A percentile compares a stretch with the other conserved stretches of the same genome.
phyloP scores from a whole-genome alignment of 2,113 vertebrate species.

The Elephas maximus region DNA sequence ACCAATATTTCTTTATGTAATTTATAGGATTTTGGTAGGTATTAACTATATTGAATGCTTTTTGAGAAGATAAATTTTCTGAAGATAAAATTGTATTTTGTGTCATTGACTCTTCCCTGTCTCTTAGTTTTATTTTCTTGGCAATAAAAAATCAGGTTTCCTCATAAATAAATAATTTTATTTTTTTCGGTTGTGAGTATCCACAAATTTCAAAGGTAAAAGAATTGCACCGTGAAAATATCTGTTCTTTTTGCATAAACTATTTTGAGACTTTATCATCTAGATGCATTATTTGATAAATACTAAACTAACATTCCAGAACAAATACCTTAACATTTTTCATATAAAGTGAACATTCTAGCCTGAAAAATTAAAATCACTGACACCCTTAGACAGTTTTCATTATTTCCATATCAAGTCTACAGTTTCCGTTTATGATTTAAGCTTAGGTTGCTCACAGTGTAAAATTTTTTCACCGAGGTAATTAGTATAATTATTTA shows the following conservation, averaged over 20 bases:
- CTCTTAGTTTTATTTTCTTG: slow-evolving; percentile 48
- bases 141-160: not conserved
- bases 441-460: slow-evolving; percentile 79
- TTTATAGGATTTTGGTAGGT: not conserved
- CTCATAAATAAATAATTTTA: not conserved
- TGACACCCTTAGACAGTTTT: slow-evolving; percentile 68
- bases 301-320: not conserved
- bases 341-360: slow-evolving; percentile 44
- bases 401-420: slow-evolving; percentile 37
- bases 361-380: slow-evolving; percentile 58
- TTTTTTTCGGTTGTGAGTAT: not conserved
- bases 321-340: slow-evolving; percentile 50
- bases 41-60: not conserved
- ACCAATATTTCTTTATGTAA: not conserved
- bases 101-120: not conserved
- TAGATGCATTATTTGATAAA: slow-evolving; percentile 6
- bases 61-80: slow-evolving; percentile 26
- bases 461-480: slow-evolving; percentile 85
- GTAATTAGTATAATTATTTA: slow-evolving; percentile 90
- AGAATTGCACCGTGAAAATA: slow-evolving; percentile 17
- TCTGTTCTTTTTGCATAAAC: not conserved
- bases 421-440: slow-evolving; percentile 79
- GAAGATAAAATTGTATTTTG: not conserved
- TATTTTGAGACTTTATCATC: slow-evolving; percentile 12
- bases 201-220: slow-evolving; percentile 38